Base-by-base conservation (phyloP, 2,113 vertebrate species). In the Sarotherodon lohbergeri region DNA sequence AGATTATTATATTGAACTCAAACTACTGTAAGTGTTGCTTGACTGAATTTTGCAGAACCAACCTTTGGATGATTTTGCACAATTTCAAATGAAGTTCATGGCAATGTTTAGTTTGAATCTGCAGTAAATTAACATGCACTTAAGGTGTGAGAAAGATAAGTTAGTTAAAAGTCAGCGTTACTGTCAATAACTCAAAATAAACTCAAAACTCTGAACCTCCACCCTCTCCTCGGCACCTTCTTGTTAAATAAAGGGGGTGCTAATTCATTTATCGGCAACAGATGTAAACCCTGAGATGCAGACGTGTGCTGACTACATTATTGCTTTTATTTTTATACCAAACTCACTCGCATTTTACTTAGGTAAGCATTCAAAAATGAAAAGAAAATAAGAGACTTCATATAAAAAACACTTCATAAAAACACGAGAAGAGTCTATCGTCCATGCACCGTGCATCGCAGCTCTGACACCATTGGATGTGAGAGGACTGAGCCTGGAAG, bases 401-500 rank as follows among this genome's bases (percentile, higher is more conserved):
- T 34, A 57, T 11, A 46, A 3, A 80, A 82, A 11, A 79, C 8
- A 24, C 6, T 55, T 78, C 27, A 85, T 2, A 68, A 10, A 48
- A 66, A 81, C 27, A 63, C 6, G 10, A 12, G 71, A 50, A 32
- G 3, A 14, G 13, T 68, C 52, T 24, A 43, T 56, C 43, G 27
- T 8, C 10, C 9, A 50, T 41, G 59, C n/a, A 32, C 29, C 5
- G 8, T 39, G 57, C 48, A 55, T 85, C 14, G 24, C 80, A 83
- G 63, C 84, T 85, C 52, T n/a, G 36, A 61, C 48, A 85, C 57
- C 10, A 48, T 24, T 16, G 68, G 82, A 89, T 76, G 71, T 46
- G 81, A 66, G 89, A 79, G 80, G 36, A 83, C 55, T 59, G 80
- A 89, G 48, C 83, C 82, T 83, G 55, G 52, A 80, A 71, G 93